Percentiles rank a stretch among this genome's conserved stretches.
phyloP scores from a whole-genome alignment of 37 sponge, comb jelly and placozoan species.

The Tethya wilhelma region DNA sequence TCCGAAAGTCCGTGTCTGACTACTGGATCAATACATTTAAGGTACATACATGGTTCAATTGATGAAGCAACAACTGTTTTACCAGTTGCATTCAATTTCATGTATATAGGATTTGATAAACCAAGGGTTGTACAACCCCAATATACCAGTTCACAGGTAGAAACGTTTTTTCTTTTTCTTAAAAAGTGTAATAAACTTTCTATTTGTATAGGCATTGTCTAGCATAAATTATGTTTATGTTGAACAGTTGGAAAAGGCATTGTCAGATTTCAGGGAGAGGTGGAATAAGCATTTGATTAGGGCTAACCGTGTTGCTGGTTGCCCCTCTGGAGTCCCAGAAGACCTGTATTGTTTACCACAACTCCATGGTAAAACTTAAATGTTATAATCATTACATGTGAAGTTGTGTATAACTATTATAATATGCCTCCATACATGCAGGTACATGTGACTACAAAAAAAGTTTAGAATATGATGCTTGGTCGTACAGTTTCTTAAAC shows the following conservation, averaged over 20 bases:
- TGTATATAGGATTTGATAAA: constrained; percentile 18
- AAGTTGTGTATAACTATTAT: background rate
- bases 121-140: constrained; percentile 26
- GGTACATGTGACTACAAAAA: constrained; percentile 22
- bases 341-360: constrained; percentile 42
- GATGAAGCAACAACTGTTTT: background rate
- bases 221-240: constrained; percentile 25
- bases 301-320: constrained; percentile 14
- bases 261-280: constrained; percentile 32
- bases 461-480: background rate
- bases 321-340: constrained; percentile 46
- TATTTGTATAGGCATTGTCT: constrained; percentile 26
- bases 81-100: background rate
- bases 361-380: constrained; percentile 1
- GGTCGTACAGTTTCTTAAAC: constrained; percentile 22
- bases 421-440: background rate
- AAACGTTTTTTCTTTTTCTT: background rate
- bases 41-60: background rate
- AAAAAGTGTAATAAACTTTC: background rate
- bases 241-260: constrained; percentile 10
- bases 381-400: background rate
- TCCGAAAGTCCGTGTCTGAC: constrained; percentile 4
- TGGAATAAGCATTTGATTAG: constrained; percentile 39
- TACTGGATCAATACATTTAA: constrained; percentile 34
- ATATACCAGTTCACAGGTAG: constrained; percentile 6